These are phyloP conservation scores for Bradysia coprophila DNA, from an alignment of 1,140 invertebrate species.

Conservation along the genomic window DNA sequence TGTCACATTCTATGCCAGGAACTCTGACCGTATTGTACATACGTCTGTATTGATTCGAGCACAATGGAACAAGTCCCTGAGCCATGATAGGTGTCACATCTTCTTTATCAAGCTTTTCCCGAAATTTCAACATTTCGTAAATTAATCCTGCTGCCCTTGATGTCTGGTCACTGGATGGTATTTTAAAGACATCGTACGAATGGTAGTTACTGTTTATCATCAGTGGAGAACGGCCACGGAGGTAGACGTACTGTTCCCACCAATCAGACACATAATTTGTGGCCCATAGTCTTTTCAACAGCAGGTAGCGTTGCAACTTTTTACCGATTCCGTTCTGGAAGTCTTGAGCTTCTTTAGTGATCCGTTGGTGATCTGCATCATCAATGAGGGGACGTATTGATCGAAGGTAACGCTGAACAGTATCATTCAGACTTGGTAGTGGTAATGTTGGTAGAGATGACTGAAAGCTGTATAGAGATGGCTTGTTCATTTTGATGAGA, in stretches of 20 bases:
- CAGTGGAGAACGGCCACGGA: conserved; percentile 79
- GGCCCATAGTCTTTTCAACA: conserved; percentile 90
- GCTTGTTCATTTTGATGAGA: conserved; percentile 69
- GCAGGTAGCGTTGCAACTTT: conserved; percentile 84
- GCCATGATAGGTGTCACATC: conserved; percentile 84
- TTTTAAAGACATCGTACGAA: conserved; percentile 76
- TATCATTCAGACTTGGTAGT: conserved; percentile 70
- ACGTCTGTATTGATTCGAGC: conserved; percentile 95
- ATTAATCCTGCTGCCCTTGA: conserved; percentile 82
- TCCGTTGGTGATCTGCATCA: conserved; percentile 65
- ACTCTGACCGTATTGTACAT: conserved; percentile 92
- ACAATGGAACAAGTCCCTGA: conserved; percentile 83
- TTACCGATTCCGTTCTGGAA: conserved; percentile 80
- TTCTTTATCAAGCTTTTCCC: conserved; percentile 78
- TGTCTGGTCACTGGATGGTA: conserved; percentile 64
- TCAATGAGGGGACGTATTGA: conserved; percentile 79
- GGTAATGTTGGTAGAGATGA: conserved; percentile 85
- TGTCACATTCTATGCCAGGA: conserved; percentile 84
- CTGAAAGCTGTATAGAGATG: conserved; percentile 91
- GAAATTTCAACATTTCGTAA: conserved; percentile 66
- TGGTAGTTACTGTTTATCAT: conserved; percentile 99
- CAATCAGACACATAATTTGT: conserved; percentile 94
- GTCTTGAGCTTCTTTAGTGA: conserved; percentile 71
- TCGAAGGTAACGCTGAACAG: conserved; percentile 67
- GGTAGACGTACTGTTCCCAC: conserved; percentile 99